phyloP scores from a whole-genome alignment of 1,140 invertebrate genomes.

The Acyrthosiphon pisum region DNA sequence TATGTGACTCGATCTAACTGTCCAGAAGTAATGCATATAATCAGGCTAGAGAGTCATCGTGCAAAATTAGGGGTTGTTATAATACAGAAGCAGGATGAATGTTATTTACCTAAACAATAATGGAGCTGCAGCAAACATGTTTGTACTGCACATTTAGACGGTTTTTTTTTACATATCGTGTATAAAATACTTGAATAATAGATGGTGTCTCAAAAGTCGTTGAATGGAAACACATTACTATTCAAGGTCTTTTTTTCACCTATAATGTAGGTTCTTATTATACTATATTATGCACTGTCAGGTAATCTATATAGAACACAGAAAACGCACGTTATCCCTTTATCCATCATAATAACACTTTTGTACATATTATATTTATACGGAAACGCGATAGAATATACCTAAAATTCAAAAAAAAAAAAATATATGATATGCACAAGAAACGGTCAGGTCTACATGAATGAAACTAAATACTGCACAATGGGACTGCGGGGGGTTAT shows the following conservation, averaged over 20 bases:
- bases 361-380: too few relatives aligned
- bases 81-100: background rate
- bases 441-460: too few relatives aligned
- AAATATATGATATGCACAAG: background rate
- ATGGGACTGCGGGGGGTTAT: background rate
- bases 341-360: too few relatives aligned
- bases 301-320: background rate
- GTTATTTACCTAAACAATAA: background rate
- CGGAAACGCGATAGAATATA: background rate
- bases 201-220: too few relatives aligned
- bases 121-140: background rate
- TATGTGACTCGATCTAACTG: conserved; percentile 30
- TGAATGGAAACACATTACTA: too few relatives aligned
- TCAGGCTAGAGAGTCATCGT: conserved; percentile 25
- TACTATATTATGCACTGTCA: background rate
- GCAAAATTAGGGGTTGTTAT: background rate
- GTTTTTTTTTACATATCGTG: background rate
- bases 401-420: background rate
- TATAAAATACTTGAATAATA: too few relatives aligned
- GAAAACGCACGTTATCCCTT: background rate
- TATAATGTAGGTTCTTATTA: background rate
- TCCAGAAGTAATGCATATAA: background rate
- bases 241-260: too few relatives aligned
- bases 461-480: too few relatives aligned
- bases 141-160: background rate